phyloP scores from a whole-genome alignment of 2,113 vertebrate species.

The Entomyzon cyanotis region DNA sequence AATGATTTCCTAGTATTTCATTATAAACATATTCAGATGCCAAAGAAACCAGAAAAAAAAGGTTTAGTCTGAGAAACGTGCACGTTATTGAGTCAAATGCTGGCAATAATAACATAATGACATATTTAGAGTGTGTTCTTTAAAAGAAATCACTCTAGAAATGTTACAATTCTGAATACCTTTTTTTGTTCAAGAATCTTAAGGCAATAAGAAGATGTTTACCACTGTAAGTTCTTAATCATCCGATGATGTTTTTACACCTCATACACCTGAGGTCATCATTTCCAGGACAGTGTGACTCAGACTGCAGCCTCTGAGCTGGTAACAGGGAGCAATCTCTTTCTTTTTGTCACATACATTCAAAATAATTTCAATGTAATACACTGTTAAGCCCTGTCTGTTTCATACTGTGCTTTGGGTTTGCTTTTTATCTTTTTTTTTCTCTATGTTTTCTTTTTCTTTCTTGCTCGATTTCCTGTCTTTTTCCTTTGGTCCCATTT shows the following conservation, averaged over 20 bases:
- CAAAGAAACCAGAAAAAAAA: not conserved
- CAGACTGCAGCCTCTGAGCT: not conserved
- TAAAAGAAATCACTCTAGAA: not conserved
- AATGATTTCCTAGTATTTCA: not conserved
- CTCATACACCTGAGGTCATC: not conserved
- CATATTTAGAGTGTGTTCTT: not conserved
- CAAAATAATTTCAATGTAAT: not conserved
- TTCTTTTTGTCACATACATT: not conserved
- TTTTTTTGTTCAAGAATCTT: not conserved
- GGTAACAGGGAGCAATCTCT: not conserved
- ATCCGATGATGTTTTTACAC: fast-evolving
- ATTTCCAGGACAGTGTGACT: not conserved
- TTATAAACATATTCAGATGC: not conserved
- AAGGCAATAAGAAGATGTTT: not conserved
- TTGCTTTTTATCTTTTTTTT: not conserved
- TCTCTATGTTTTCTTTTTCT: not conserved
- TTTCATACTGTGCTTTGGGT: not conserved
- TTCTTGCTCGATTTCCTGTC: not conserved
- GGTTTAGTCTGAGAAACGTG: not conserved
- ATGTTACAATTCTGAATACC: not conserved
- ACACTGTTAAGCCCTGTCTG: not conserved
- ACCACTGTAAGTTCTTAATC: not conserved
- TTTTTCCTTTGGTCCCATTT: not conserved
- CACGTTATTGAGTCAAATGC: not conserved
- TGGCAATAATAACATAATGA: not conserved